Base-by-base conservation (phyloP, 2,888 invertebrate genomes). In the Allolobophora icterica region DNA sequence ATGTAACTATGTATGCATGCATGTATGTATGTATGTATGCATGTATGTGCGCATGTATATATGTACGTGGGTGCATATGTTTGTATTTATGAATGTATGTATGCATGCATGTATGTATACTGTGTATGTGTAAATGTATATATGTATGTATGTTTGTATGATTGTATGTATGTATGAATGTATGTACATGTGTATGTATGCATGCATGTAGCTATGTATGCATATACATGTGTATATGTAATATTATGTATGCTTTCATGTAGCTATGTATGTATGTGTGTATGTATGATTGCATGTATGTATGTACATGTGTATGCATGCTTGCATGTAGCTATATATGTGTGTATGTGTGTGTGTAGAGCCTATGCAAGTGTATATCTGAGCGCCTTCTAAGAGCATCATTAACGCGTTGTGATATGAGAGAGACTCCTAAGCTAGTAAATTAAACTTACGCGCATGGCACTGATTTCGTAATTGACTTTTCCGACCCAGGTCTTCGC, bases 381-480 rank as follows among this genome's bases (percentile, higher is more conserved):
- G 33, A 30, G 30, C 52, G 52, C 21, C 21, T 21, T 21, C 21
- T 52, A 52, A 52, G 24, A 52, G 21, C 52, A 52, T 52, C 52
- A 52, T 52, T 3, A 52, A 52, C 21, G 6, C 52, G 52, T 52
- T 24, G 52, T 52, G 52, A 42, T 40, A n/a, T n/a, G n/a, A n/a
- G n/a, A n/a, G n/a, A n/a, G n/a, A n/a, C n/a, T n/a, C n/a, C n/a
- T n/a, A n/a, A n/a, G n/a, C n/a, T n/a, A n/a, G 52, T 71, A n/a
- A n/a, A n/a, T 1, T 52, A 52, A 1, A 58, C 90, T 58, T 21
- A 90, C 90, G 35, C 34, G 34, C 33, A 83, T 84, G 30, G 84
- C 84, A 33, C 42, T 90, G 35, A 90, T 90, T 17, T 90, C 84
- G 33, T 90, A 90, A 0, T 90, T 35, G 71, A 90, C 84, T 38